These are phyloP conservation scores for Mellivora capensis DNA, from an alignment of 2,113 vertebrate genomes.

Conservation along the genomic window DNA sequence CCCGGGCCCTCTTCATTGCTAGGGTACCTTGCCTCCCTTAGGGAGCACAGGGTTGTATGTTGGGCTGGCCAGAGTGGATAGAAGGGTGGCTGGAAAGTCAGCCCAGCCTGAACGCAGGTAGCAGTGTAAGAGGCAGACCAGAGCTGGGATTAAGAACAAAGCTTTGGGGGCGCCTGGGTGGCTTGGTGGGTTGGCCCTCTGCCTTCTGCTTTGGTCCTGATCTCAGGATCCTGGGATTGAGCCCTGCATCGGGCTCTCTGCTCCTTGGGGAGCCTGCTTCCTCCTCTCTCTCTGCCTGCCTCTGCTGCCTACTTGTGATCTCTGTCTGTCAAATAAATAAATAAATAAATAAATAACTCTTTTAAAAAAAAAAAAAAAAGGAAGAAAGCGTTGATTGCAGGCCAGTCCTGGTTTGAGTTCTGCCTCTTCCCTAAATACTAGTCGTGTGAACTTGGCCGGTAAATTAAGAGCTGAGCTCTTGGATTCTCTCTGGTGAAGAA, in stretches of 20 bases:
- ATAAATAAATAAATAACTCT: too few relatives aligned
- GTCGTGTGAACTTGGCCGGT: not conserved
- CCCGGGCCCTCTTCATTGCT: not conserved
- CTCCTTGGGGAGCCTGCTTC: too few relatives aligned
- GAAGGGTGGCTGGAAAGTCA: not conserved
- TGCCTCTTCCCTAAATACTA: not conserved
- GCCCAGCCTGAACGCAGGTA: not conserved
- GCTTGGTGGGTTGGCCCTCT: too few relatives aligned
- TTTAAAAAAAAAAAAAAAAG: too few relatives aligned
- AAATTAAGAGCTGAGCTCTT: not conserved
- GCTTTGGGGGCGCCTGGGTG: not conserved
- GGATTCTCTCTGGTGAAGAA: not conserved
- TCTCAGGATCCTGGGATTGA: too few relatives aligned
- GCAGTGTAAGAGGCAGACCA: rapidly evolving
- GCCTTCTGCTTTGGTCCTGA: rapidly evolving
- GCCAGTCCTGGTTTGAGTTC: not conserved
- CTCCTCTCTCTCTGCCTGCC: too few relatives aligned
- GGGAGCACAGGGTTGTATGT: too few relatives aligned
- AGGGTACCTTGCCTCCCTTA: not conserved
- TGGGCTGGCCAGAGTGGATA: not conserved
- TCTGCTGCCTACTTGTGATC: too few relatives aligned
- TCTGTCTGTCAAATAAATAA: too few relatives aligned
- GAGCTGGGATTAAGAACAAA: not conserved
- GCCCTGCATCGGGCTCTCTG: too few relatives aligned
- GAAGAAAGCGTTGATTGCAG: not conserved